Percentiles rank a stretch among this genome's conserved stretches.
phyloP scores from a whole-genome alignment of 2,113 vertebrate species.

The Tapirus terrestris region DNA sequence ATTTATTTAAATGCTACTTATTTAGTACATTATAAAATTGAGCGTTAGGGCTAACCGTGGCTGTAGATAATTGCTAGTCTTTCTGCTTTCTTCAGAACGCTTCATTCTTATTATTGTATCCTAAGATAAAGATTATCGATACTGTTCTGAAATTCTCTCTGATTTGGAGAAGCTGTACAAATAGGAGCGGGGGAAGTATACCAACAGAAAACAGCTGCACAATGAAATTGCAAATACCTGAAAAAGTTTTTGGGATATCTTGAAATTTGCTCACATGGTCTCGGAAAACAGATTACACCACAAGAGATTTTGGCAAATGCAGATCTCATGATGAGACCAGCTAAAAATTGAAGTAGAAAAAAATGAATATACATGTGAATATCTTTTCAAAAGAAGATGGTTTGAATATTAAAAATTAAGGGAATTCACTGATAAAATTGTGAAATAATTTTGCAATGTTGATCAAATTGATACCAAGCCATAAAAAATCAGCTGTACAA shows the following conservation, averaged over 20 bases:
- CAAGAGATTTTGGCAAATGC: not conserved
- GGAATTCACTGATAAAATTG: not conserved
- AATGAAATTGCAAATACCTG: not conserved
- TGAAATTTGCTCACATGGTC: not conserved
- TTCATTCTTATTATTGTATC: not conserved
- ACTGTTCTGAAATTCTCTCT: not conserved
- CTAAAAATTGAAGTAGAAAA: constrained; percentile 41
- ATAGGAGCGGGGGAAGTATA: too few relatives aligned
- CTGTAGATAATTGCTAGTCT: not conserved
- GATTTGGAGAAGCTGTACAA: not conserved
- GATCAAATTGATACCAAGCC: not conserved
- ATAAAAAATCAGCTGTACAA: not conserved
- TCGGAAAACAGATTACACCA: not conserved
- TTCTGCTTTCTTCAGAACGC: not conserved
- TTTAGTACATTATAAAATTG: not conserved
- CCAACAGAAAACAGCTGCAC: not conserved
- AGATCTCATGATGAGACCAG: not conserved
- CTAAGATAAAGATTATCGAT: not conserved
- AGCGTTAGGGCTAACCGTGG: not conserved
- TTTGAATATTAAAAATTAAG: not conserved
- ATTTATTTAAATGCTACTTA: not conserved
- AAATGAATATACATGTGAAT: not conserved
- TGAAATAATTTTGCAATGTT: not conserved
- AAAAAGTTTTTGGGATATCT: not conserved
- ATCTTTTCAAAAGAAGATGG: not conserved